phyloP scores from a whole-genome alignment of 2,888 invertebrate species.

The Erebia ligea region DNA sequence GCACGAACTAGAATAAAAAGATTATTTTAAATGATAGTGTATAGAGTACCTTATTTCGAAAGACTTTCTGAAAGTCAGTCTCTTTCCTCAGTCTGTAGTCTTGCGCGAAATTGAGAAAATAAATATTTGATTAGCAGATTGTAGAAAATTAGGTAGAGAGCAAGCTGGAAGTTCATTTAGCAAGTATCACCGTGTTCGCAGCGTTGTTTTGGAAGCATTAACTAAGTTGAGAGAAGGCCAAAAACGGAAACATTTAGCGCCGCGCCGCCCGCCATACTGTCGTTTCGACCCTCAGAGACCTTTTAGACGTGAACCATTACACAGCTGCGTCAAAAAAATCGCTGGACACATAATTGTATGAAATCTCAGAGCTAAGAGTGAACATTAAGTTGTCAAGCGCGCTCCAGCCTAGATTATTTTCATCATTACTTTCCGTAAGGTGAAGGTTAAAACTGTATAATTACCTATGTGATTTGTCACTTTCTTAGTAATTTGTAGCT shows the following conservation, averaged over 20 bases:
- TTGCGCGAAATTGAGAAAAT: conserved; percentile 33
- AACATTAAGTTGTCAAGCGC: too few relatives aligned
- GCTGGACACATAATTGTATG: too few relatives aligned
- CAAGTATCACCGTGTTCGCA: conserved; percentile 57
- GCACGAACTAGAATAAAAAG: neutral
- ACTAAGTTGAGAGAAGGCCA: conserved; percentile 79
- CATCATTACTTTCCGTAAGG: too few relatives aligned
- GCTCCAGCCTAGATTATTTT: too few relatives aligned
- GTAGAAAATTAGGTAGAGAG: conserved; percentile 41
- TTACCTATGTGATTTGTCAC: too few relatives aligned
- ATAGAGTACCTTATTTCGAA: neutral
- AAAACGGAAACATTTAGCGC: conserved; percentile 76
- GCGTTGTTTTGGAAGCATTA: conserved; percentile 78
- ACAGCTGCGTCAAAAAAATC: too few relatives aligned
- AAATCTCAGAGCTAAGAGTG: too few relatives aligned
- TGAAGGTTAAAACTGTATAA: too few relatives aligned
- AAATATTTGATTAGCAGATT: conserved; percentile 41
- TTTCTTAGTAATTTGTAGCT: too few relatives aligned
- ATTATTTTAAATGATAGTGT: neutral
- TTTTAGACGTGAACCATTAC: too few relatives aligned
- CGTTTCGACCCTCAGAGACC: conserved; percentile 42
- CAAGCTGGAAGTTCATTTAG: conserved; percentile 44
- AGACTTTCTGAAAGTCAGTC: conserved; percentile 23
- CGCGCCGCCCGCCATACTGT: conserved; percentile 61
- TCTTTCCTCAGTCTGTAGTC: conserved; percentile 20